phyloP scores from a whole-genome alignment of 1,140 invertebrate species.

The Centruroides vittatus region DNA sequence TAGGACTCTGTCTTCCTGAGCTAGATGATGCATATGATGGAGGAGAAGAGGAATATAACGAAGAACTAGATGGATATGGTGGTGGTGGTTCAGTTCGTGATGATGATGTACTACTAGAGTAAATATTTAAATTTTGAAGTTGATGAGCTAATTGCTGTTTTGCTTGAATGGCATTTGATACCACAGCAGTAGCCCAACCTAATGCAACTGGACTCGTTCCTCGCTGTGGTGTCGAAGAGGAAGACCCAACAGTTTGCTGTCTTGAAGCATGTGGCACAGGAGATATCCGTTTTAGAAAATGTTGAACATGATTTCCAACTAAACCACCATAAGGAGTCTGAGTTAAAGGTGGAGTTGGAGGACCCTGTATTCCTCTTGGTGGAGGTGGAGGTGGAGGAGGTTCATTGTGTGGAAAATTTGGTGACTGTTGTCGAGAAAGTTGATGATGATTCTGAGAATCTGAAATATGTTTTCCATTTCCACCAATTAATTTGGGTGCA shows the following conservation, averaged over 20 bases:
- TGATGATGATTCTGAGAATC: constrained; percentile 7
- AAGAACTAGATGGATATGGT: constrained; percentile 33
- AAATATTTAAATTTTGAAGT: constrained; percentile 68
- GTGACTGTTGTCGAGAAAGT: constrained; percentile 41
- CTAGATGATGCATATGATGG: constrained; percentile 59
- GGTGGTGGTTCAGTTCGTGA: constrained; percentile 53
- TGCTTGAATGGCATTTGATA: constrained; percentile 48
- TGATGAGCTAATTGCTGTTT: constrained; percentile 73
- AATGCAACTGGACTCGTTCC: constrained; percentile 62
- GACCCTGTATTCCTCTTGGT: constrained; percentile 18
- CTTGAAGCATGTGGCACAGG: constrained; percentile 41
- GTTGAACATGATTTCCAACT: constrained; percentile 45
- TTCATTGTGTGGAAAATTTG: constrained; percentile 34
- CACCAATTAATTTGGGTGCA: constrained; percentile 13
- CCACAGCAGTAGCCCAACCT: constrained; percentile 36
- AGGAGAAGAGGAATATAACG: constrained; percentile 39
- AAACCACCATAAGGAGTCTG: constrained; percentile 2
- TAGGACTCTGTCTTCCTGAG: constrained; percentile 20
- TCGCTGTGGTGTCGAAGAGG: constrained; percentile 27
- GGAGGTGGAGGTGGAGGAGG: constrained; percentile 30
- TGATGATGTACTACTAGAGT: constrained; percentile 39
- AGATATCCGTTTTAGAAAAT: constrained; percentile 69
- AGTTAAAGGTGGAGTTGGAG: constrained; percentile 29
- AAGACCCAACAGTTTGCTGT: constrained; percentile 13
- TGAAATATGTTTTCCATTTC: constrained; percentile 1